phyloP scores from a whole-genome alignment of 2,113 vertebrate genomes.

The Nettapus auritus region DNA sequence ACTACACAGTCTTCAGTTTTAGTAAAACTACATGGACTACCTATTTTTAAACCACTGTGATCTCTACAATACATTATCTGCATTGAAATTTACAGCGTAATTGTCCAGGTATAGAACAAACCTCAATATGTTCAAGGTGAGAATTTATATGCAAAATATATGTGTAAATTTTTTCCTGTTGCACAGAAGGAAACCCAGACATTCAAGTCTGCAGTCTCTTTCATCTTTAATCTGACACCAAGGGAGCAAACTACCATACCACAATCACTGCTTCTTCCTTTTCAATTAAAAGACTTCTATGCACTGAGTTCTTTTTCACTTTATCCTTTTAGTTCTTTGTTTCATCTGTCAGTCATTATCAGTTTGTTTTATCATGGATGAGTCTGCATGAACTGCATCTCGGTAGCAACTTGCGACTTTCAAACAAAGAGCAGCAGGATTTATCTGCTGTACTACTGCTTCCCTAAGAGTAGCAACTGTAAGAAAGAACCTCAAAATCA shows the following conservation, averaged over 20 bases:
- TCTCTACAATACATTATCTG: neutral
- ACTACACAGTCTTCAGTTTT: neutral
- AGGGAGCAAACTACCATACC: neutral
- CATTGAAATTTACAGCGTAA: neutral
- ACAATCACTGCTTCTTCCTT: neutral
- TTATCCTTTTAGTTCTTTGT: neutral
- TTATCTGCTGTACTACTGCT: neutral
- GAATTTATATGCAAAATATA: neutral
- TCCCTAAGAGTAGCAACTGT: neutral
- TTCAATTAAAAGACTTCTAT: neutral
- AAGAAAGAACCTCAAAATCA: neutral
- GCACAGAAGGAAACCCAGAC: neutral
- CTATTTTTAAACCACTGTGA: neutral
- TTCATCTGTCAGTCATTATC: slow-evolving; percentile 27
- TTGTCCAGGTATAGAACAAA: neutral
- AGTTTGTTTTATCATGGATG: neutral
- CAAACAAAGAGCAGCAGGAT: neutral
- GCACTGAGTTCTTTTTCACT: neutral
- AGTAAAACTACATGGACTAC: fast-evolving
- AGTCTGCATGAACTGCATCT: neutral
- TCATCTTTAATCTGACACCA: neutral
- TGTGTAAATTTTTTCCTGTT: neutral
- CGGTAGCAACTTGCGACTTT: neutral
- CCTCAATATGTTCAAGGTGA: neutral
- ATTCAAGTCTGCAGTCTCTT: neutral